Base-by-base conservation (phyloP, 1,140 invertebrate species). In the Mactra quadrangularis region DNA sequence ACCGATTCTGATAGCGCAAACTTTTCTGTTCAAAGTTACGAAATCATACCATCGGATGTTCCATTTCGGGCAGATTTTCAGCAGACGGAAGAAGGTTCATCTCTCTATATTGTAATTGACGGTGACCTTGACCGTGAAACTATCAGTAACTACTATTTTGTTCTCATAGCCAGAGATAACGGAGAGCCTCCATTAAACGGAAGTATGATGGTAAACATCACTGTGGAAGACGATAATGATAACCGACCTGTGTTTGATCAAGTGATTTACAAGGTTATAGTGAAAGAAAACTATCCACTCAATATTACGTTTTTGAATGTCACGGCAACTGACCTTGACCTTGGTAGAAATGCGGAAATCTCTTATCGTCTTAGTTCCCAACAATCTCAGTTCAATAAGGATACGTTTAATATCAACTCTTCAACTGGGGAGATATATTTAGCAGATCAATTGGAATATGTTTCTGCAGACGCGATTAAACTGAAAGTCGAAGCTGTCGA, bases 341-440 rank as follows among this genome's bases (percentile, higher is more conserved):
- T 59, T 13, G 89, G 89, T 13, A 53, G 82, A 57, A 91, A 91
- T 84, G 89, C 88, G 15, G 72, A 85, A 78, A 84, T 91, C 31
- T 60, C 64, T 15, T 99, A 97, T 94, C 96, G 95, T 89, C 97
- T 91, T 31, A 88, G 82, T 78, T 94, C 96, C 1, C 97, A 97
- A 13, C 98, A 99, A 92, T 97, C 64, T 96, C 98, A 93, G 98
- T 98, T 93, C 94, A 96, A 38, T 93, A 98, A 74, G 96, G 97
- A 89, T 76, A 79, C 93, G 94, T 99, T 78, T 96, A 97, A 31
- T 97, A 99, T 91, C 95, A 96, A 88, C 97, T 19, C 64, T 55
- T 72, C 45, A 52, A 86, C 85, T 60, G 88, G 87, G 33, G 81
- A 84, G 27, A 29, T 89, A 0, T 79, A 60, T 60, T 55, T 88